A percentile compares a stretch with the other conserved stretches of the same genome.
phyloP scores from a whole-genome alignment of 2,113 vertebrate species.

The Lepidothrix coronata region DNA sequence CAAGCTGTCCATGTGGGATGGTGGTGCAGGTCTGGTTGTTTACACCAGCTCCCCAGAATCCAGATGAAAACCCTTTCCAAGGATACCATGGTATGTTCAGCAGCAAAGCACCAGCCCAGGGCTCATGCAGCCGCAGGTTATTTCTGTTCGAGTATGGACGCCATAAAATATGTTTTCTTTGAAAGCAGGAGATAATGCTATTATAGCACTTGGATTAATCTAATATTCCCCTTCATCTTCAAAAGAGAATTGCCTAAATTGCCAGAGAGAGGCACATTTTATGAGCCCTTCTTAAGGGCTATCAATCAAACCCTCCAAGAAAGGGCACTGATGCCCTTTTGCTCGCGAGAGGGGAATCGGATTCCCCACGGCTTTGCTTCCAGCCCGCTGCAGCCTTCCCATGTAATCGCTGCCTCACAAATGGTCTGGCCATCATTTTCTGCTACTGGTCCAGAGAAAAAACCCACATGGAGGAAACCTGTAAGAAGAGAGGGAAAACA shows the following conservation, averaged over 20 bases:
- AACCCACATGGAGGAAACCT: background rate
- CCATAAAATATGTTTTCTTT: constrained; percentile 32
- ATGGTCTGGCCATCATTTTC: background rate
- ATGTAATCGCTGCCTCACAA: background rate
- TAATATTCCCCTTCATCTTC: constrained; percentile 48
- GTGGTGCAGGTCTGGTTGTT: background rate
- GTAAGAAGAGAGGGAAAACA: background rate
- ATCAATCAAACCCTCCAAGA: constrained; percentile 36
- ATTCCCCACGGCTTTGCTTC: constrained; percentile 35
- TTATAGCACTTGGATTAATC: constrained; percentile 55
- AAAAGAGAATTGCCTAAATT: constrained; percentile 53
- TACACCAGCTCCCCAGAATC: background rate
- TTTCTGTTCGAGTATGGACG: rapidly evolving
- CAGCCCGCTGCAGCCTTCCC: background rate
- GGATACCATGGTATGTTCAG: background rate
- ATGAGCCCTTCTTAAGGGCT: constrained; percentile 15
- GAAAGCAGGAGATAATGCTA: constrained; percentile 30
- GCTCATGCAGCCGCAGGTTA: background rate
- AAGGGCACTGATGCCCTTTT: constrained; percentile 28
- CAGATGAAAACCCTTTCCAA: background rate
- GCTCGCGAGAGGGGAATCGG: constrained; percentile 9
- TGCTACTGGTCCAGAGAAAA: background rate
- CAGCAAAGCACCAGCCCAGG: background rate
- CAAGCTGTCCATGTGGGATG: rapidly evolving
- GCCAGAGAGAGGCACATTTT: constrained; percentile 32